Base-by-base conservation (phyloP, 2,888 invertebrate genomes). In the Ceriagrion tenellum region DNA sequence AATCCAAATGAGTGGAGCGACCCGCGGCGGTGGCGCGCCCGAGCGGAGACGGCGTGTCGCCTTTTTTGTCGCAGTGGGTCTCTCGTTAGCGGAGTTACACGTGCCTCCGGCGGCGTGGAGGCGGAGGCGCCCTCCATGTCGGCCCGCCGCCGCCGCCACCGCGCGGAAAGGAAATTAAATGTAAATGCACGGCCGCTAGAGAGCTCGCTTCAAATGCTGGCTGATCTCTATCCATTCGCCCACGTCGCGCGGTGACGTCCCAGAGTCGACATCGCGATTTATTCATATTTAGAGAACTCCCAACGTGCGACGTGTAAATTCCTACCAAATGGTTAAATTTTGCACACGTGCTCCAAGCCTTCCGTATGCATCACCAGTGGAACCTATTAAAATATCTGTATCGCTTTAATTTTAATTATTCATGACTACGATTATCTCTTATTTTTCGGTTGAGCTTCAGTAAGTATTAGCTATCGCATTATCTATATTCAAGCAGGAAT, bases 61-160 rank as follows among this genome's bases (percentile, higher is more conserved):
- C 69, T 69, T 69, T 69, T 69, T 69, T 69, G 69, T n/a, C 69
- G 69, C 69, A 69, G 69, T 69, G 69, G 26, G 69, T n/a, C 47
- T 47, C 69, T 69, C 69, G 69, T 69, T 69, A 69, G n/a, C 69
- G n/a, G 69, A 8, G 20, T 18, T 20, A n/a, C 69, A n/a, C n/a
- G 69, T 69, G 69, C 69, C 69, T 69, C 69, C 47, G 47, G 47
- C 8, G 47, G 47, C 8, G 47, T 2, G 47, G 47, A 47, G 69
- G 26, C 3, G 26, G 69, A n/a, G 26, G n/a, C 8, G 47, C 47
- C 47, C 47, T 47, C 69, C 26, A 69, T 69, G 69, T 23, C 63
- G 23, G 23, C 63, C 63, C 63, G 23, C n/a, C n/a, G n/a, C n/a
- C n/a, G n/a, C n/a, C n/a, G n/a, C n/a, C n/a, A n/a, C n/a, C n/a